Evolutionary conservation across 1,140 invertebrate species (phyloP), one percentile per base, ranked within the genome.

Genomic region (Heliconius himera): DNA sequence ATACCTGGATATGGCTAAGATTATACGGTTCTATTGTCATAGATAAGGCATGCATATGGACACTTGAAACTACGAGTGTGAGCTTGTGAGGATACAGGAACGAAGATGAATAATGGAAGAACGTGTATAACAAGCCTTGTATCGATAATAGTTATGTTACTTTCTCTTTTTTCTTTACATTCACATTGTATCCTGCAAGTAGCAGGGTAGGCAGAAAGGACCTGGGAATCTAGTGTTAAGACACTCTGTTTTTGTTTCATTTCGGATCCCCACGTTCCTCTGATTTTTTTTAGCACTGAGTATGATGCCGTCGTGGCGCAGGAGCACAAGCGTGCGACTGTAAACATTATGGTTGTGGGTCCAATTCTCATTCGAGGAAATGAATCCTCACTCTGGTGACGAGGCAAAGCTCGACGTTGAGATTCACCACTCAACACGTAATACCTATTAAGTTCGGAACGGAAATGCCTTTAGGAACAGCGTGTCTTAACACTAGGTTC

Each of bases 21-120:
- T 81, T 81, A 78, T 33, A 76, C 36, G 38, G 77, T 49, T 66
- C 33, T 77, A 71, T 73, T 78, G 70, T 80, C n/a, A 51, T 51
- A 78, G 80, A 81, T 81, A 81, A 81, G 80, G 73, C 80, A 78
- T 81, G 80, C 80, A 78, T 81, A 76, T 76, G 70, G 66, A 81
- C 80, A 73, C 80, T 81, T 78, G 76, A 76, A 80, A 51, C 66
- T 80, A 80, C 33, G 74, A 80, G 70, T 72, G 66, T 41, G 38
- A 38, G 70, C n/a, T 72, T 8, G 36, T 72, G 70, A 36, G n/a
- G 60, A 26, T 29, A 29, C 22, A 29, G 60, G 26, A 29, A 66
- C 60, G 60, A 29, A 66, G 22, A 29, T 29, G 13, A 66, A 66
- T 66, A 66, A 66, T 66, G 22, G 60, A n/a, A 1, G 60, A 5